A percentile compares a stretch with the other conserved stretches of the same genome.
Conservation (phyloP, 2,888 invertebrate genomes). For the Cosmia pyralina region DNA sequence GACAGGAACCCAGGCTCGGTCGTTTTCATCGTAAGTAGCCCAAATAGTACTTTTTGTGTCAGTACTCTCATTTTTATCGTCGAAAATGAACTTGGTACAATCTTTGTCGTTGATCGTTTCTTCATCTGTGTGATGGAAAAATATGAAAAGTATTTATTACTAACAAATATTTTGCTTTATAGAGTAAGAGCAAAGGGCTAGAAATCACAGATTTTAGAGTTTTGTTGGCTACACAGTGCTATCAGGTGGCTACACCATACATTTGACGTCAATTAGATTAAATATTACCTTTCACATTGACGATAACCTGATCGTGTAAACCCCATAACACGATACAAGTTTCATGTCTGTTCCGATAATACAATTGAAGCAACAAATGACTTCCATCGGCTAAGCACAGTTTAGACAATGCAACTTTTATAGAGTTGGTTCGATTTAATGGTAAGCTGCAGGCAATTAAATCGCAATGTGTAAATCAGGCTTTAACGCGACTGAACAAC, state of each 20-base stretch:
- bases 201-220: neutral
- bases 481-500: too few species aligned
- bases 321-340: too few species aligned
- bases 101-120: constrained; percentile 70
- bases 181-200: neutral
- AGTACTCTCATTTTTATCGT: constrained; percentile 17
- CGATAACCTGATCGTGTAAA: neutral
- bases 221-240: neutral
- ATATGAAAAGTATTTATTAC: constrained; percentile 32
- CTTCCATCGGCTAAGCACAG: neutral
- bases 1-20: constrained; percentile 73
- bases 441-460: neutral
- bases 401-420: neutral
- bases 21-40: constrained; percentile 68
- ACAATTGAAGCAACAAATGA: neutral
- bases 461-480: neutral
- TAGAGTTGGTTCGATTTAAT: neutral
- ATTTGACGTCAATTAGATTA: neutral
- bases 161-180: neutral
- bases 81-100: constrained; percentile 68
- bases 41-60: constrained; percentile 69
- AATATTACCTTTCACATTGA: neutral
- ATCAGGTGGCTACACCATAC: too few species aligned
- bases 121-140: constrained; percentile 64
- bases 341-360: too few species aligned